Percentiles rank a stretch among this genome's conserved stretches.
phyloP scores from a whole-genome alignment of 2,797 vertebrate species.

The Cynopterus sphinx region DNA sequence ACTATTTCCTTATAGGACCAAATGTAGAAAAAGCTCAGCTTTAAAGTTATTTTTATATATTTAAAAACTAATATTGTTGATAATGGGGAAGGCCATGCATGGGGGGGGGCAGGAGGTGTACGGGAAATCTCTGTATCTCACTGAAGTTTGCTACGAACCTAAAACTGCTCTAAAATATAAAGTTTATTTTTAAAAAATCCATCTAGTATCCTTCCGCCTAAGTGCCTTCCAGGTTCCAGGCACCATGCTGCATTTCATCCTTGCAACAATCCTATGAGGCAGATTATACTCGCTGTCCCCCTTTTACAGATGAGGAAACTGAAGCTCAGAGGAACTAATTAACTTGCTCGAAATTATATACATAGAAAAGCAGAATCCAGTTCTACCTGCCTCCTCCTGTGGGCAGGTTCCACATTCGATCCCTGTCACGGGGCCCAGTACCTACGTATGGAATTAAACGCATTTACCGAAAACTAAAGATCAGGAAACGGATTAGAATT shows the following conservation, averaged over 20 bases:
- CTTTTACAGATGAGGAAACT: conserved; percentile 13
- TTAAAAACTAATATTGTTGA: not conserved
- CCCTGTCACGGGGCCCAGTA: not conserved
- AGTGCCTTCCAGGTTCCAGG: not conserved
- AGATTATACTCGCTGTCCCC: not conserved
- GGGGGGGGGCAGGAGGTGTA: not conserved
- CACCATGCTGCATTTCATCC: not conserved
- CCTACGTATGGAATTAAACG: not conserved
- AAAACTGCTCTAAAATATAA: not conserved
- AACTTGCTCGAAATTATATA: not conserved
- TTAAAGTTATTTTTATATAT: not conserved
- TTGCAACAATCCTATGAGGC: not conserved
- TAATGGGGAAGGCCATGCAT: not conserved
- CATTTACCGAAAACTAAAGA: not conserved
- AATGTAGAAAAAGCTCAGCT: not conserved
- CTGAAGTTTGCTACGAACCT: not conserved
- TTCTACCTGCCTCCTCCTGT: not conserved
- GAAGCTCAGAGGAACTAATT: not conserved
- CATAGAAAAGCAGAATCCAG: not conserved
- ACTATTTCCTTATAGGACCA: not conserved
- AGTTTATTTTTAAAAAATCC: not conserved
- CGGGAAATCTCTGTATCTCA: not conserved
- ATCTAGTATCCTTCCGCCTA: not conserved
- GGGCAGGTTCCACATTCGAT: not conserved
- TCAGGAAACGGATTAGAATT: not conserved